Base-by-base conservation (phyloP, 2,113 vertebrate species). In the Cyphomyrus discorhynchus region DNA sequence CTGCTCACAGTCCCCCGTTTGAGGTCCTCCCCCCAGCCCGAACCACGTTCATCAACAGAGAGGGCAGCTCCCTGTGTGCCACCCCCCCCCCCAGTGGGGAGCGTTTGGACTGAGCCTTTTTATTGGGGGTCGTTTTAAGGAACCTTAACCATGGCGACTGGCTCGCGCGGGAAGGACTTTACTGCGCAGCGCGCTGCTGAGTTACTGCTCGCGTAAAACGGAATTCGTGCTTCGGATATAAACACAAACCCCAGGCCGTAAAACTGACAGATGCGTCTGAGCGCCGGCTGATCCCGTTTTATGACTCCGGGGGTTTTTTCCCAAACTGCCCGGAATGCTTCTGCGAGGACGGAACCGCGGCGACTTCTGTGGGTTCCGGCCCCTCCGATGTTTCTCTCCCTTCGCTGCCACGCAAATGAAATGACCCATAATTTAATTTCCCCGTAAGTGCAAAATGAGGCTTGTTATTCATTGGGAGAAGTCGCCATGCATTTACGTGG, bases 361-460 rank as follows among this genome's bases (percentile, higher is more conserved):
- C 19, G 21, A 11, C 39, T 84, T 46, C 15, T 5, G 52, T 0
- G 11, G 35, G 13, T 10, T 83, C 13, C 21, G 39, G 31, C 84
- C 39, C 52, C 19, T 9, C 27, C 17, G 15, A 39, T 19, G n/a
- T 42, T 74, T 50, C 89, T 77, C 42, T 9, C 9, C 62, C 27
- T 31, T 70, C 27, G 31, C 27, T 56, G 58, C 24, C 6, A 56
- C 53, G 17, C 49, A 31, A 87, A 84, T 66, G 13, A 62, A 88
- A 83, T 52, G 74, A 52, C 31, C 45, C 45, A n/a, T 90, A 46
- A 89, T 82, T 83, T 89, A 27, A 84, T 84, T 89, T 46, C n/a
- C 24, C 53, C 15, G 24, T 15, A 74, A 83, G 80, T 58, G 17
- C 52, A 85, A 83, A 85, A 89, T 85, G 89, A 89, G 39, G n/a